Conservation (phyloP, 2,888 invertebrate species). For the Agelastica alni region DNA sequence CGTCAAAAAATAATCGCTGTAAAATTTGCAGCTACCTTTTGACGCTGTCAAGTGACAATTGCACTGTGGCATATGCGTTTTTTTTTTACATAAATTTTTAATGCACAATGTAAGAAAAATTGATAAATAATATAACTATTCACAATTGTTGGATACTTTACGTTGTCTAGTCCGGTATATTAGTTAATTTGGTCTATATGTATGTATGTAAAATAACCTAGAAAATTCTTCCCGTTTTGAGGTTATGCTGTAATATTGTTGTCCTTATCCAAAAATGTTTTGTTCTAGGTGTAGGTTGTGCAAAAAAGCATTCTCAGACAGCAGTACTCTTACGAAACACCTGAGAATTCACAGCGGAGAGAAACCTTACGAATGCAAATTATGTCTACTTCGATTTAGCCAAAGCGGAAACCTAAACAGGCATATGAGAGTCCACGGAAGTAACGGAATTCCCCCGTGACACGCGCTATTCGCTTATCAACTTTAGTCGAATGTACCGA, state of each 20-base stretch:
- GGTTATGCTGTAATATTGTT: background rate
- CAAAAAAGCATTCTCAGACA: constrained; percentile 98
- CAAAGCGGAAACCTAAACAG: constrained; percentile 98
- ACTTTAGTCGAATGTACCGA: constrained; percentile 14
- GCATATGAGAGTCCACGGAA: constrained; percentile 96
- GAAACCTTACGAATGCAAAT: constrained; percentile 97
- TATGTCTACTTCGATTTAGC: constrained; percentile 93
- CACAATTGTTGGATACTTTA: no score
- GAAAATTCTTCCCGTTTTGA: background rate
- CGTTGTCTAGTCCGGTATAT: no score
- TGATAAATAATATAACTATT: no score
- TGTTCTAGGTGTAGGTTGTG: constrained; percentile 78
- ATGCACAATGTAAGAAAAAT: no score
- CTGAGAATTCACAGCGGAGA: constrained; percentile 76
- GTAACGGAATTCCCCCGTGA: constrained; percentile 46
- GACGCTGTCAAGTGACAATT: no score
- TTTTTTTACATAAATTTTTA: no score
- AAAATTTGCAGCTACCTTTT: no score
- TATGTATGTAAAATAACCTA: no score
- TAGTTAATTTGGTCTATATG: no score
- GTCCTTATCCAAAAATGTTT: background rate
- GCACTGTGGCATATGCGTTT: no score
- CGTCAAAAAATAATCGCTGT: no score
- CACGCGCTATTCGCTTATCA: constrained; percentile 33
- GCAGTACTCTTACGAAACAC: constrained; percentile 97